These are phyloP conservation scores for Spilogale gracilis DNA, from an alignment of 2,113 vertebrate genomes.

Conservation along the genomic window DNA sequence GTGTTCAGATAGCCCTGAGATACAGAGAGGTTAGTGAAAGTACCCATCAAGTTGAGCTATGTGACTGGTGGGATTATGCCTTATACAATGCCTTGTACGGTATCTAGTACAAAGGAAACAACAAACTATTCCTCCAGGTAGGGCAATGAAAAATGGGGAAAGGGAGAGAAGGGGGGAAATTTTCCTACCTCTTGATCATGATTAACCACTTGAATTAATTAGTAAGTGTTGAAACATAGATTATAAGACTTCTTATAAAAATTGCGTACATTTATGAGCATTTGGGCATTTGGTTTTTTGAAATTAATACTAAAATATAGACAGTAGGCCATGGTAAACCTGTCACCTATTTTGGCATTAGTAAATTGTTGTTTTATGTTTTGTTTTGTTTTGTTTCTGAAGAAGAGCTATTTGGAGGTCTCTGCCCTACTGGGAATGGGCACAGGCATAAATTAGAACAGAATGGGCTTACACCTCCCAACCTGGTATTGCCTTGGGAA, in stretches of 20 bases:
- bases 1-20: not conserved
- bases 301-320: not conserved
- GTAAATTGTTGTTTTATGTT: not conserved
- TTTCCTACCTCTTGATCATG: not conserved
- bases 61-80: not conserved
- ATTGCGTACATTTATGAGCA: not conserved
- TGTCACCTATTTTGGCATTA: not conserved
- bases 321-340: not conserved
- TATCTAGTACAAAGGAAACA: not conserved
- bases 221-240: not conserved
- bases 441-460: not conserved
- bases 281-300: not conserved
- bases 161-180: not conserved
- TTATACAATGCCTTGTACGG: not conserved
- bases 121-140: not conserved
- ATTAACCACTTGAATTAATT: not conserved
- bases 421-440: not conserved
- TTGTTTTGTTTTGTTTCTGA: too few relatives aligned
- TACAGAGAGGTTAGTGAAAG: too few relatives aligned
- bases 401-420: not conserved
- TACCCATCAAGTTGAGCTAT: too few relatives aligned
- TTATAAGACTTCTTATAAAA: not conserved
- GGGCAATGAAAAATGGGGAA: fast-evolving
- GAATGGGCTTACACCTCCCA: not conserved
- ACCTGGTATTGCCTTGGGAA: not conserved